These are phyloP conservation scores for Drosophila birchii DNA, from an alignment of 2,888 invertebrate species.

Conservation along the genomic window DNA sequence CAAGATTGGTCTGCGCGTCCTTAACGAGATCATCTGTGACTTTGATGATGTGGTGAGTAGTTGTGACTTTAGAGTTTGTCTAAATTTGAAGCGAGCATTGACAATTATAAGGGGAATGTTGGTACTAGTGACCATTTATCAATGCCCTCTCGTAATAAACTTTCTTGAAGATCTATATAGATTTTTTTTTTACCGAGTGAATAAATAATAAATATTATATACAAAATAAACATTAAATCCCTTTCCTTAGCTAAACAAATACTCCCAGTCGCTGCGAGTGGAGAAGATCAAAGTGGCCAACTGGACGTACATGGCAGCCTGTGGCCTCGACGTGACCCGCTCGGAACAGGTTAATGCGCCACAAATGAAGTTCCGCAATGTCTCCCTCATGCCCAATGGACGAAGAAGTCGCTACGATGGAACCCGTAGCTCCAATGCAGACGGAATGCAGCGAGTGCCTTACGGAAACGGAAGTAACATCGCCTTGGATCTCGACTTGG, in stretches of 20 bases:
- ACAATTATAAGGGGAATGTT: too few relatives aligned
- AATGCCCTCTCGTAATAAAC: neutral
- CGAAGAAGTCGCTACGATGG: conserved; percentile 78
- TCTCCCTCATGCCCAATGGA: conserved; percentile 82
- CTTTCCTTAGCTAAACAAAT: conserved; percentile 86
- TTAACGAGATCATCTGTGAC: conserved; percentile 96
- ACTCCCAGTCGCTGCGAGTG: conserved; percentile 87
- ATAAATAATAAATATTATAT: too few relatives aligned
- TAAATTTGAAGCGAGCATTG: neutral
- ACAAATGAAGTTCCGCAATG: conserved; percentile 75
- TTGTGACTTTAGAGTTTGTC: neutral
- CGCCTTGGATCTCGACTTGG: conserved; percentile 64
- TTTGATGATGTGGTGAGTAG: conserved; percentile 91
- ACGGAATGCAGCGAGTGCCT: conserved; percentile 62
- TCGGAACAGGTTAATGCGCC: conserved; percentile 86
- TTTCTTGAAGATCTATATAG: too few relatives aligned
- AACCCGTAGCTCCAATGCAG: conserved; percentile 48
- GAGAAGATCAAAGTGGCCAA: conserved; percentile 99
- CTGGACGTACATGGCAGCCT: conserved; percentile 98
- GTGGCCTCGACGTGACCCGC: conserved; percentile 92
- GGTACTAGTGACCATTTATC: neutral
- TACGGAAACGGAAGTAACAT: conserved; percentile 65
- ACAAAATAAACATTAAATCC: neutral
- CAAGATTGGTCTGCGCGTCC: conserved; percentile 88
- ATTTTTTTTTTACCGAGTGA: too few relatives aligned